Evolutionary conservation across 1,140 invertebrate genomes (phyloP), one percentile per base, ranked within the genome.

Genomic region (Aphidius gifuensis): DNA sequence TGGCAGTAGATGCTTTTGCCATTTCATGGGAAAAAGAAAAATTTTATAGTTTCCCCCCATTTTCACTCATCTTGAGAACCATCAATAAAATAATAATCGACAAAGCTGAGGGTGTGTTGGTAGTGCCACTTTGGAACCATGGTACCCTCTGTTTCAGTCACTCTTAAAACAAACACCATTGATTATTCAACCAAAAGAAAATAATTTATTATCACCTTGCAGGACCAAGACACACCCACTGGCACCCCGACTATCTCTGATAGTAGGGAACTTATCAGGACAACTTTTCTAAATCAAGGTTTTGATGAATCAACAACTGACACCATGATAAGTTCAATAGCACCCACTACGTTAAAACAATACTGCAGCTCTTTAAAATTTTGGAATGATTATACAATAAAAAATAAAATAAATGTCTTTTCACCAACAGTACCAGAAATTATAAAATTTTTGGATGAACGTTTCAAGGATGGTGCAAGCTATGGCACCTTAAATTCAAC

Each of bases 401-500:
- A 51, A 46, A 68, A 65, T 8, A 49, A 44, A 6, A 47, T 68
- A 21, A 54, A 60, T 23, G 43, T 47, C 3, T 65, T 44, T 47
- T 43, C 66, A 9, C 9, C 60, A 8, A 61, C 47, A 21, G 38
- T 16, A 44, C 9, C 38, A 9, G 56, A 61, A 42, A 60, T 67
- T 38, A 43, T 64, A 42, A 9, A 16, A 11, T 64, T 61, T 58
- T 50, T 71, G n/a, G 7, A 32, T 39, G 2, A 39, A 5, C 38
- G 11, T 7, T 53, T 53, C 23, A 53, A 53, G 6, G n/a, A 47
- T 23, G 55, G 55, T 6, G 44, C 9, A 4, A 61, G 62, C 38
- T 72, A 71, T 60, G 66, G 71, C n/a, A 60, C 70, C 0, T 16
- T 71, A 5, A 74, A 74, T 60, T 66, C 64, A 8, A 4, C 8